Conservation (phyloP, 2,113 vertebrate species). For the Brienomyrus longianalis region DNA sequence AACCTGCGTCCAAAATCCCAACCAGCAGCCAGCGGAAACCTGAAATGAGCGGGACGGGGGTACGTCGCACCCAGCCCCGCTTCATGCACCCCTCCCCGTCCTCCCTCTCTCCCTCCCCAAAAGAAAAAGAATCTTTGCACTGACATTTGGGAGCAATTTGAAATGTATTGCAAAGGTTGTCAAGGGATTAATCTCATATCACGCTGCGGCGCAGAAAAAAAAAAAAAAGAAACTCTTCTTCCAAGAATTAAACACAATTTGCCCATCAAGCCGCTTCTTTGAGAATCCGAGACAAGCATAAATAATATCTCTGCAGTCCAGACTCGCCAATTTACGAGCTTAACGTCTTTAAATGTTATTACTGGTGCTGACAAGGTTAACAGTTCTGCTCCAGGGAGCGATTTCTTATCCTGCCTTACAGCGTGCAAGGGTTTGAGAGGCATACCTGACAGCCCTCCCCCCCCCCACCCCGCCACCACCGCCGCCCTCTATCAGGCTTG, state of each 20-base stretch:
- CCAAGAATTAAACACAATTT: constrained; percentile 73
- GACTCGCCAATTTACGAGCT: constrained; percentile 74
- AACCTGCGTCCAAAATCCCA: neutral
- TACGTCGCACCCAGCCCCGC: constrained; percentile 18
- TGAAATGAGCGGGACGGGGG: constrained; percentile 34
- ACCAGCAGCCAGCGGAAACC: neutral
- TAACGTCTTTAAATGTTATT: constrained; percentile 74
- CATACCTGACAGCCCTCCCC: constrained; percentile 58
- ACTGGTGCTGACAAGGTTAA: constrained; percentile 63
- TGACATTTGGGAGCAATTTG: constrained; percentile 70
- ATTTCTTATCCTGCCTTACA: constrained; percentile 66
- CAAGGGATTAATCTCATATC: constrained; percentile 74
- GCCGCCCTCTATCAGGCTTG: constrained; percentile 32
- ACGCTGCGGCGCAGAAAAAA: constrained; percentile 62
- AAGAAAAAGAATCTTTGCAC: constrained; percentile 45
- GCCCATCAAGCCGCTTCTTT: constrained; percentile 70
- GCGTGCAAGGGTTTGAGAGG: constrained; percentile 40
- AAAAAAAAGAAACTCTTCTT: constrained; percentile 48
- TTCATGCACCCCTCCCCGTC: constrained; percentile 26
- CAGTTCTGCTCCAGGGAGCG: constrained; percentile 66
- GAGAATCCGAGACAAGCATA: constrained; percentile 68
- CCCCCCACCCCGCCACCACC: constrained; percentile 24
- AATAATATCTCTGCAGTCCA: constrained; percentile 74
- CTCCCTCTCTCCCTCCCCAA: constrained; percentile 38
- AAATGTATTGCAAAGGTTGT: constrained; percentile 69